These are phyloP conservation scores for Lasius platythorax DNA, from an alignment of 2,888 invertebrate species.

Conservation along the genomic window DNA sequence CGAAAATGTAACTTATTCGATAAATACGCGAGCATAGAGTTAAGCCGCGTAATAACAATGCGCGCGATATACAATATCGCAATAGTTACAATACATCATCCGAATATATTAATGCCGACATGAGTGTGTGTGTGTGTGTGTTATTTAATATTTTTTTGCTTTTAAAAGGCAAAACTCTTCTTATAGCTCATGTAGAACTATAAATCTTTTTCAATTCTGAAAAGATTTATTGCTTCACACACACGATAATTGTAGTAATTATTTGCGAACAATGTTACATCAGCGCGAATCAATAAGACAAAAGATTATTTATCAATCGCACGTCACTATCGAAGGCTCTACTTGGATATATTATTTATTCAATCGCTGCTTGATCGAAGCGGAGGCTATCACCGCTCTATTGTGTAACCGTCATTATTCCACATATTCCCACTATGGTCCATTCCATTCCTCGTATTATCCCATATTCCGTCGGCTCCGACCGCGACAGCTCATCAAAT, in stretches of 20 bases:
- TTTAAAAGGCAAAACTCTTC: too few relatives aligned
- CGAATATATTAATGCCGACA: conserved; percentile 48
- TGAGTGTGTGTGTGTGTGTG: too few relatives aligned
- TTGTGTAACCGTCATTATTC: conserved; percentile 40
- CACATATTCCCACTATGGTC: conserved; percentile 33
- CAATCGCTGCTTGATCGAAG: conserved; percentile 21
- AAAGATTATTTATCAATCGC: conserved; percentile 20
- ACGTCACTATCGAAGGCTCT: background rate
- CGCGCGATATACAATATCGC: conserved; percentile 10
- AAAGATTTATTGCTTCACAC: too few relatives aligned
- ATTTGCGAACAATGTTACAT: conserved; percentile 5
- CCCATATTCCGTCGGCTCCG: conserved; percentile 29
- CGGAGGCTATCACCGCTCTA: conserved; percentile 5
- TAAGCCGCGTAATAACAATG: conserved; percentile 32
- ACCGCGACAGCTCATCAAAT: conserved; percentile 41
- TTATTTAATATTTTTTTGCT: too few relatives aligned
- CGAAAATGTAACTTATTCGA: conserved; percentile 53
- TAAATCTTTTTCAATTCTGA: too few relatives aligned
- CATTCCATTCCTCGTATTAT: conserved; percentile 39
- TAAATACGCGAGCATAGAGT: conserved; percentile 33
- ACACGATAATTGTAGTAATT: background rate
- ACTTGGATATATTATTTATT: conserved; percentile 39
- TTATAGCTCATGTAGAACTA: too few relatives aligned
- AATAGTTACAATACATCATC: conserved; percentile 51
- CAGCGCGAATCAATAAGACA: background rate